Conservation (phyloP, 1,140 invertebrate species). For the Drosophila mayri region DNA sequence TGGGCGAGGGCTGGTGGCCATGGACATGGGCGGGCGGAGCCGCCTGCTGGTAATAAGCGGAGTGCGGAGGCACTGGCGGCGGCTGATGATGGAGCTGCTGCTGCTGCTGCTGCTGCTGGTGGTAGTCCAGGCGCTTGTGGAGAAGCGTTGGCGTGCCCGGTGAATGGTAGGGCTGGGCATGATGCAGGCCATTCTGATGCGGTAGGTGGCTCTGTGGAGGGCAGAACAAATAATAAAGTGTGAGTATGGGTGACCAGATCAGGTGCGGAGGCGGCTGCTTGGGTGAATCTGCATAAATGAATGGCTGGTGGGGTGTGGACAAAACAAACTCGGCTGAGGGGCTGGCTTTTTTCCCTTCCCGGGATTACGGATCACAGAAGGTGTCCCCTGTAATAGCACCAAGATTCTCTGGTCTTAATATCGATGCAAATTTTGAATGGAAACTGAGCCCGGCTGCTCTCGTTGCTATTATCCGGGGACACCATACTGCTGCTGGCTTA, state of each 20-base stretch:
- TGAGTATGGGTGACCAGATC: background rate
- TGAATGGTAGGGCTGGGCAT: constrained; percentile 79
- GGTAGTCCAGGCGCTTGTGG: constrained; percentile 72
- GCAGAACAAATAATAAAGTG: too few relatives aligned
- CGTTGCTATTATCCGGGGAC: constrained; percentile 8
- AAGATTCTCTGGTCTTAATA: too few relatives aligned
- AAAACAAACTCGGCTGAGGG: constrained; percentile 65
- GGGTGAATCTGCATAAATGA: constrained; percentile 18
- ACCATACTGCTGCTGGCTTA: constrained; percentile 40
- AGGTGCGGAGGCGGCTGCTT: background rate
- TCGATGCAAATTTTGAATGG: background rate
- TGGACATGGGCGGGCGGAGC: constrained; percentile 15
- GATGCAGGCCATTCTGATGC: constrained; percentile 74
- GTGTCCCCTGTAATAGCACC: constrained; percentile 10
- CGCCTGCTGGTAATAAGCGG: constrained; percentile 65
- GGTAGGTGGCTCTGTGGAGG: constrained; percentile 48
- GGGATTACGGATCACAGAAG: constrained; percentile 19
- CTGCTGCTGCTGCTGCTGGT: constrained; percentile 1
- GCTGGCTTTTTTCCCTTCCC: constrained; percentile 42
- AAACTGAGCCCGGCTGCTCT: background rate
- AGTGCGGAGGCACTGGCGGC: constrained; percentile 76
- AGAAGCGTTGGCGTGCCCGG: constrained; percentile 70
- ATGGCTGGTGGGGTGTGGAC: constrained; percentile 34
- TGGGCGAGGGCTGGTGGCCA: constrained; percentile 51
- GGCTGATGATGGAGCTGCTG: constrained; percentile 54